These are phyloP conservation scores for Chrysotoxum bicinctum DNA, from an alignment of 2,888 invertebrate species.

Conservation along the genomic window DNA sequence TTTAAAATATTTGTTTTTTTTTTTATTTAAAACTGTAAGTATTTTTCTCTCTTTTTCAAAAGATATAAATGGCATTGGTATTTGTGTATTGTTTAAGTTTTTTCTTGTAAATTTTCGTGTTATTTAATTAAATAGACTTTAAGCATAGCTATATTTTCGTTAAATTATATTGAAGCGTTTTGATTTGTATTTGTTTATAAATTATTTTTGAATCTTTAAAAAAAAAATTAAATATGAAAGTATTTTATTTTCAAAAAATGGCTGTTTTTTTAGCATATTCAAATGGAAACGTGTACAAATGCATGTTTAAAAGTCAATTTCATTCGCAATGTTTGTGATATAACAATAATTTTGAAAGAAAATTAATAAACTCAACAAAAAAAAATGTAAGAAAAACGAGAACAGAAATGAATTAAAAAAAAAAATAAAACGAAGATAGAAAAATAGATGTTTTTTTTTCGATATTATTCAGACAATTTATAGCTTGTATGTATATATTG, in stretches of 20 bases:
- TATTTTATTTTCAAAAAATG: neutral
- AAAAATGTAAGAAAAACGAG: neutral
- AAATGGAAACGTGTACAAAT: slow-evolving; percentile 42
- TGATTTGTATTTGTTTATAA: neutral
- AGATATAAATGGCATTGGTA: slow-evolving; percentile 65
- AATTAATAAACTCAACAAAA: neutral
- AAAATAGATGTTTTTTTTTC: neutral
- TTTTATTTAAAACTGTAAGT: slow-evolving; percentile 18
- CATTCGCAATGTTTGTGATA: slow-evolving; percentile 57
- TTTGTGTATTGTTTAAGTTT: slow-evolving; percentile 40
- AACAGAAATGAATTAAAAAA: neutral
- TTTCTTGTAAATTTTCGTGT: slow-evolving; percentile 28
- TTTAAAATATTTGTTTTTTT: neutral
- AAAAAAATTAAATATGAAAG: neutral
- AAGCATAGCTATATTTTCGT: slow-evolving; percentile 3
- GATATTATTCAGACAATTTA: neutral
- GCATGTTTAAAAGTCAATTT: slow-evolving; percentile 48
- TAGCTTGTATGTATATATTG: neutral
- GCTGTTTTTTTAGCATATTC: neutral
- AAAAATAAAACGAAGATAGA: neutral
- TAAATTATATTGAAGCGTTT: slow-evolving; percentile 4
- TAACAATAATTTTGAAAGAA: neutral
- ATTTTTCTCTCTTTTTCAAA: slow-evolving; percentile 10
- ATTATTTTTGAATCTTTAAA: neutral
- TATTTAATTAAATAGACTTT: slow-evolving; percentile 26